Base-by-base conservation (phyloP, 1,140 invertebrate species). In the Drosophila kurseongensis region DNA sequence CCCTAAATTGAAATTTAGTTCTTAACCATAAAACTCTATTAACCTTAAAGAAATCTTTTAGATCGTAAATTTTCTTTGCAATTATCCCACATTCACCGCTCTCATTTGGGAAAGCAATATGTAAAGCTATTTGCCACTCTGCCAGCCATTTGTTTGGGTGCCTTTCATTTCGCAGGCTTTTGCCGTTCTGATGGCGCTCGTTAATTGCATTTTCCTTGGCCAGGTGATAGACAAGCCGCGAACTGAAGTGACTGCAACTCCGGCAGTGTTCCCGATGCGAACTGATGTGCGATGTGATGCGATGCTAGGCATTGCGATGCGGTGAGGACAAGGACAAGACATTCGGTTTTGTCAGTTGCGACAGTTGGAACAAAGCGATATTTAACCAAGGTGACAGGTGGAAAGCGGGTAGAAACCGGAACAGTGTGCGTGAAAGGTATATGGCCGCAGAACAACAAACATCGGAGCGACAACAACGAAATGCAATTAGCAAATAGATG, bases 401-500 rank as follows among this genome's bases (percentile, higher is more conserved):
- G 12, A 41, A 14, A 14, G 41, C 42, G 48, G 52, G 35, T 29
- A 63, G 67, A 62, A 63, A 62, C 58, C 57, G 50, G 60, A 78
- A 67, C 61, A 56, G 58, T 79, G 57, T 66, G 77, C 74, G 47
- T 74, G 69, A 85, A 85, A 78, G 77, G 81, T 85, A 75, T 86
- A 67, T 54, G 67, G 75, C 76, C 79, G 75, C 75, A 57, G 54
- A 75, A 60, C 78, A 61, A 56, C 63, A 75, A 56, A 75, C 72
- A 76, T 10, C 52, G 36, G 7, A 36, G 44, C 55, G 54, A 57
- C 60, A 86, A 86, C 83, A 79, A 77, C 75, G 62, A 86, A 86
- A 86, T 83, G 83, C 83, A 86, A 86, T 86, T 86, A 86, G 83
- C 85, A 83, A 83, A 86, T 89, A 89, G 71, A 88, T 86, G 83